Evolutionary conservation across 2,888 invertebrate genomes (phyloP).

Genomic region (Clivina fossor): DNA sequence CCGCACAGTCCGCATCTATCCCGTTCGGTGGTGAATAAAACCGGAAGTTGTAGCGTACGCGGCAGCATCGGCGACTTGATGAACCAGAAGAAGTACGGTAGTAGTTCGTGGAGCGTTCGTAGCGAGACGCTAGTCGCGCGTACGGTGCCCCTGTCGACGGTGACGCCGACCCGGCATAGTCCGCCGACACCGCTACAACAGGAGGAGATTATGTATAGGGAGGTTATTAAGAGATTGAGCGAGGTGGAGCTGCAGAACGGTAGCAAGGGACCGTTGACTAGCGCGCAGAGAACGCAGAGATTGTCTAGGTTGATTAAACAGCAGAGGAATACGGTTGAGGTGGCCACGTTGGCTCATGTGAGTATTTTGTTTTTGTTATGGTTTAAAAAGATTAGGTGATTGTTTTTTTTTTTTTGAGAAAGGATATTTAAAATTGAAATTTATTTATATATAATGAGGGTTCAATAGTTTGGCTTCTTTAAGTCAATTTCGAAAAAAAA

Average conservation of each 20-base stretch:
- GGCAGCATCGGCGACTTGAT: slow-evolving; percentile 78
- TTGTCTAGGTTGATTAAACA: slow-evolving; percentile 68
- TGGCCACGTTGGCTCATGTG: slow-evolving; percentile 6
- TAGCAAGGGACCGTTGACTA: slow-evolving; percentile 60
- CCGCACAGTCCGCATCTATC: slow-evolving; percentile 59
- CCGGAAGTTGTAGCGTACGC: slow-evolving; percentile 46
- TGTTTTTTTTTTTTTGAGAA: no score
- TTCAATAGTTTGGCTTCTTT: no score
- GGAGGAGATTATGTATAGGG: slow-evolving; percentile 47
- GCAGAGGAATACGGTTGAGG: slow-evolving; percentile 59
- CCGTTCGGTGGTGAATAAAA: slow-evolving; percentile 50
- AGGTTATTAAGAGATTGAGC: slow-evolving; percentile 41
- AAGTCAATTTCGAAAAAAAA: no score
- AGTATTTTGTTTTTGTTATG: slow-evolving; percentile 12
- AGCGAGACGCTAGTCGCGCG: slow-evolving; percentile 72
- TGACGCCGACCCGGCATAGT: slow-evolving; percentile 60
- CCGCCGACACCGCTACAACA: slow-evolving; percentile 50
- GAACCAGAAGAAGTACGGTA: slow-evolving; percentile 73
- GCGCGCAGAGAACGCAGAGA: slow-evolving; percentile 69
- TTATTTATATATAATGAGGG: no score
- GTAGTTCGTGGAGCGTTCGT: slow-evolving; percentile 69
- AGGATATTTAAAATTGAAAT: no score
- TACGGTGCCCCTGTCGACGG: slow-evolving; percentile 73
- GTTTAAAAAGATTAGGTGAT: no score
- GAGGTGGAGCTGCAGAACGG: slow-evolving; percentile 36